Conservation (phyloP, 2,888 invertebrate species). For the Agonopterix subpropinquella region DNA sequence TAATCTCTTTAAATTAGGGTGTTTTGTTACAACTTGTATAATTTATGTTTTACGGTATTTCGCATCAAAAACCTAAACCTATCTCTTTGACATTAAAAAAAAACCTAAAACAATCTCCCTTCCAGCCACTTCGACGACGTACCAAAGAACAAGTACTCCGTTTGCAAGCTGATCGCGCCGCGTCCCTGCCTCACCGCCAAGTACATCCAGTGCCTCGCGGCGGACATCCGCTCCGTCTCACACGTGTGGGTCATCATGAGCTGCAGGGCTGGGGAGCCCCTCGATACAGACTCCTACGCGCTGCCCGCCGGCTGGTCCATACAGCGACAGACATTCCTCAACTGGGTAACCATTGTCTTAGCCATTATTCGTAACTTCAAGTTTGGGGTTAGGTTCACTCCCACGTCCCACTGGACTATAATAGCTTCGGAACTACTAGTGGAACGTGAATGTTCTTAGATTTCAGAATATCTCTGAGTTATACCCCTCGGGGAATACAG, state of each 20-base stretch:
- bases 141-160: slow-evolving; percentile 67
- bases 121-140: slow-evolving; percentile 72
- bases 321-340: slow-evolving; percentile 54
- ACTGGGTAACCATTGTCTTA: slow-evolving; percentile 39
- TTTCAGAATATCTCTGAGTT: too few relatives aligned
- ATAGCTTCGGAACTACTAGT: too few relatives aligned
- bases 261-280: slow-evolving; percentile 51
- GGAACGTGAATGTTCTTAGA: too few relatives aligned
- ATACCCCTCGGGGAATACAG: too few relatives aligned
- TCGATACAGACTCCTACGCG: slow-evolving; percentile 62
- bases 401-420: too few relatives aligned
- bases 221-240: slow-evolving; percentile 77
- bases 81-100: too few relatives aligned
- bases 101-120: neutral
- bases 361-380: too few relatives aligned
- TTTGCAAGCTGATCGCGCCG: slow-evolving; percentile 79
- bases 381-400: too few relatives aligned
- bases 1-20: too few relatives aligned
- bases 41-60: too few relatives aligned
- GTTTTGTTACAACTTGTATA: too few relatives aligned
- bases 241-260: slow-evolving; percentile 84
- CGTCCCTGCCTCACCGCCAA: slow-evolving; percentile 84
- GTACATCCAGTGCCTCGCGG: slow-evolving; percentile 82
- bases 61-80: too few relatives aligned
- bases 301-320: slow-evolving; percentile 80